phyloP scores from a whole-genome alignment of 2,888 invertebrate species.

The Phyto melanocephala region DNA sequence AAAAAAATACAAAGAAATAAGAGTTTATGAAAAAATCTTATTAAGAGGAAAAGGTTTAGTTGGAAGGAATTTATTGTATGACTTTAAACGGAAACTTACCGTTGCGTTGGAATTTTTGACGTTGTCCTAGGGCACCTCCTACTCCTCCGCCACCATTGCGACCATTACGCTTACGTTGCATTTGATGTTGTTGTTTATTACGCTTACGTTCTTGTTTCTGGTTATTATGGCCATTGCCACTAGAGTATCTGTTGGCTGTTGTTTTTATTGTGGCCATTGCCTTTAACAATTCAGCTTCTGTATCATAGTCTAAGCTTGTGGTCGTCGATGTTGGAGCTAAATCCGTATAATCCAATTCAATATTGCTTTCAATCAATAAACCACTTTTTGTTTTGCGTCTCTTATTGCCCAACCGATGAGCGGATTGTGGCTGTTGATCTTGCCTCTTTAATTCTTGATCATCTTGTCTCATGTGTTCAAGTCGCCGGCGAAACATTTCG shows the following conservation, averaged over 20 bases:
- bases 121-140: slow-evolving; percentile 63
- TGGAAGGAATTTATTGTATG: slow-evolving; percentile 29
- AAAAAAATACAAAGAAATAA: slow-evolving; percentile 1
- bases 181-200: slow-evolving; percentile 66
- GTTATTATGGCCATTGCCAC: not conserved
- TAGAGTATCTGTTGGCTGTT: not conserved
- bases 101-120: slow-evolving; percentile 71
- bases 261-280: slow-evolving; percentile 8
- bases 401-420: slow-evolving; percentile 6
- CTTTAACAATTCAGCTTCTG: slow-evolving; percentile 49
- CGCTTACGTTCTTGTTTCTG: slow-evolving; percentile 56
- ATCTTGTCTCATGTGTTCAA: slow-evolving; percentile 58
- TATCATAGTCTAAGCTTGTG: slow-evolving; percentile 26
- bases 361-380: slow-evolving; percentile 75
- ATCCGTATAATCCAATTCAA: slow-evolving; percentile 64
- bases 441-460: slow-evolving; percentile 44
- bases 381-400: slow-evolving; percentile 76
- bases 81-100: slow-evolving; percentile 68
- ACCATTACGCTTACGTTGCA: slow-evolving; percentile 67
- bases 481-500: slow-evolving; percentile 29
- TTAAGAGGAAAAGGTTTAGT: slow-evolving; percentile 29
- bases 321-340: slow-evolving; percentile 9
- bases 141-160: slow-evolving; percentile 57
- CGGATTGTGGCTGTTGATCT: not conserved
- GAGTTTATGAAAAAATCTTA: not conserved